Base-by-base conservation (phyloP, 2,797 vertebrate species). In the Phalanger gymnotis region DNA sequence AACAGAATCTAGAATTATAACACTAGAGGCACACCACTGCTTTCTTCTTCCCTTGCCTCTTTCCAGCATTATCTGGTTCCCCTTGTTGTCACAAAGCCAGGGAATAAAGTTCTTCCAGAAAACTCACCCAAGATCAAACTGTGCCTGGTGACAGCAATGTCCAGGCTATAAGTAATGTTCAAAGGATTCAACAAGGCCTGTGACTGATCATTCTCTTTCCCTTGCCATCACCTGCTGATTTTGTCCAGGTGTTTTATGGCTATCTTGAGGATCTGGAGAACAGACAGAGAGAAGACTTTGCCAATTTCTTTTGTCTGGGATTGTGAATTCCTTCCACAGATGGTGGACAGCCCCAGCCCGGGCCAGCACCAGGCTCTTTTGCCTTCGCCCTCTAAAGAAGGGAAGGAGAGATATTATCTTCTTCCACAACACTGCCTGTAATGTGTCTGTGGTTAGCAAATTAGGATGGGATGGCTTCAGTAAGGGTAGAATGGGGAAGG, bases 241-340 rank as follows among this genome's bases (percentile, higher is more conserved):
- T 98, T 98, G 98, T 99, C 99, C 99, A 99, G 99, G 99, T 99
- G 99, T 99, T 99, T 99, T 99, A 99, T 98, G 98, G 98, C 98
- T 99, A 99, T 99, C 99, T 98, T 97, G 98, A 99, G 99, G 98
- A 98, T 98, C 99, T 99, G 98, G 98, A 98, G 98, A 99, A 99
- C 99, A 99, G 99, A 99, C 98, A 99, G 98, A 99, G 98, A 97
- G 98, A 99, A 98, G 98, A 98, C 98, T 98, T 98, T 99, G 99
- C 99, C 99, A 99, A 98, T 98, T 99, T 98, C 99, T 99, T 99
- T 99, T 99, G 99, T 99, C 99, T 99, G 99, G 98, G 98, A 98
- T 97, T 98, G 97, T 95, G 98, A 99, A 99, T 99, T 99, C 99
- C 98, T 99, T 97, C 98, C 98, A 99, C 99, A 99, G 99, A 99